Conservation (phyloP, 2,113 vertebrate species). For the Circaetus gallicus region DNA sequence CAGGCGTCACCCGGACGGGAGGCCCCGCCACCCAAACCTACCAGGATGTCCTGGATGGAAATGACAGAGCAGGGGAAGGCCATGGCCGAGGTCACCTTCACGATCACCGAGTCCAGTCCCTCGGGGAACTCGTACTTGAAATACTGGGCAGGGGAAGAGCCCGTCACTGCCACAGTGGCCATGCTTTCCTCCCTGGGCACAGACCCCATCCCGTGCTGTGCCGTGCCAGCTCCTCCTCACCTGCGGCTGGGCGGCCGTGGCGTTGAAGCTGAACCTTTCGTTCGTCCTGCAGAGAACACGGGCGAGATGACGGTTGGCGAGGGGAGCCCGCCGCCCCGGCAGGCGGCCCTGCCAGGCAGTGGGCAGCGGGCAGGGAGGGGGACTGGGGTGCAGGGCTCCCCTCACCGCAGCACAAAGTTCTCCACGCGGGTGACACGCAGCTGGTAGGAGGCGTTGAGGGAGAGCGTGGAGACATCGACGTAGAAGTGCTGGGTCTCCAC, state of each 20-base stretch:
- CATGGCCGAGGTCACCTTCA: conserved; percentile 90
- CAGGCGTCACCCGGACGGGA: fast-evolving
- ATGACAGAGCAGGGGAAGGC: conserved; percentile 95
- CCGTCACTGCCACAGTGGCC: fast-evolving
- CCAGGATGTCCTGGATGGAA: conserved; percentile 96
- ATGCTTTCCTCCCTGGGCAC: fast-evolving
- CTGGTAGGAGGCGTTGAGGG: conserved; percentile 82
- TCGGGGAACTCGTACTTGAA: conserved; percentile 92
- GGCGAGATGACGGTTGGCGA: fast-evolving
- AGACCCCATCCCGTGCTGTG: fast-evolving
- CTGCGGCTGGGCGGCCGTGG: conserved; percentile 97
- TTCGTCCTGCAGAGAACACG: conserved; percentile 76
- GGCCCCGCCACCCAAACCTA: conserved; percentile 16
- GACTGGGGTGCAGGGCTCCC: fast-evolving
- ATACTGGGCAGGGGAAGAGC: conserved; percentile 72
- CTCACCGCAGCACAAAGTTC: conserved; percentile 89
- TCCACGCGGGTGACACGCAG: conserved; percentile 88
- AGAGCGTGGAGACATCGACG: conserved; percentile 92
- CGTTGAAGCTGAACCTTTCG: conserved; percentile 86
- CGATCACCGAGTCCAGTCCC: conserved; percentile 88
- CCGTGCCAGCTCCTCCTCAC: conserved; percentile 56
- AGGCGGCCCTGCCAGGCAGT: not conserved
- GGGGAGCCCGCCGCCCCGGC: not conserved
- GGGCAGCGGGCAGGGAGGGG: not conserved
- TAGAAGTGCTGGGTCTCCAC: conserved; percentile 90